Percentiles rank a stretch among this genome's conserved stretches.
These are phyloP conservation scores for Micromesistius poutassou DNA, from an alignment of 2,797 vertebrate genomes.

Conservation along the genomic window DNA sequence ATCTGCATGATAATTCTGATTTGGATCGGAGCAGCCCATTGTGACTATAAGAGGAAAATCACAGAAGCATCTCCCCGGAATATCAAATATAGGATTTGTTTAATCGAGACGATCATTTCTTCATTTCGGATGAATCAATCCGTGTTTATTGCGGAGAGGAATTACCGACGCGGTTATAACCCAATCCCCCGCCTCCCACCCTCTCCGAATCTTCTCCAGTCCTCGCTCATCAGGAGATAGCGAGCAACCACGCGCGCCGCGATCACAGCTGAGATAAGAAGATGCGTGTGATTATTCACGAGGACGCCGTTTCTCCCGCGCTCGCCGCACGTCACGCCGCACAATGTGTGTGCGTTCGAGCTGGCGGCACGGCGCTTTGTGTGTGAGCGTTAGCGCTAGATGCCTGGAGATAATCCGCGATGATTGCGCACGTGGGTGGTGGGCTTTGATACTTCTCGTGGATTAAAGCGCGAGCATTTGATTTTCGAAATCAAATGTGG, in stretches of 20 bases:
- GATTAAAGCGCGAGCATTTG: constrained; percentile 29
- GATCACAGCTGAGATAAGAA: constrained; percentile 52
- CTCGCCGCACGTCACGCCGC: too few species aligned
- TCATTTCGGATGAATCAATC: constrained; percentile 24
- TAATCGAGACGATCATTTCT: constrained; percentile 43
- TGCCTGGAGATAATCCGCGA: constrained; percentile 55
- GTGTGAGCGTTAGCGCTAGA: constrained; percentile 42
- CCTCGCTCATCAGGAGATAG: constrained; percentile 42
- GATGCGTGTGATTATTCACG: constrained; percentile 50
- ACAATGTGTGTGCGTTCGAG: constrained; percentile 3
- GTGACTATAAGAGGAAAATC: constrained; percentile 26
- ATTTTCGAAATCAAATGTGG: background rate
- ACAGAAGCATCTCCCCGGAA: constrained; percentile 42
- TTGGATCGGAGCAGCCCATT: constrained; percentile 39
- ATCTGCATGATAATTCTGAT: constrained; percentile 62
- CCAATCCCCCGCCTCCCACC: constrained; percentile 14
- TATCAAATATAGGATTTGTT: constrained; percentile 60
- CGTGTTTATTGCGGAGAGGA: background rate
- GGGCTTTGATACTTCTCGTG: constrained; percentile 29
- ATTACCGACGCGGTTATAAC: background rate
- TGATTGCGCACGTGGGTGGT: constrained; percentile 43
- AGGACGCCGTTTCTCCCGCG: constrained; percentile 33
- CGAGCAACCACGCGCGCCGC: constrained; percentile 32
- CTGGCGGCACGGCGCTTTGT: constrained; percentile 53
- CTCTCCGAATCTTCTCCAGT: constrained; percentile 17